phyloP scores from a whole-genome alignment of 2,888 invertebrate genomes.

The Chrysopilus asiliformis region DNA sequence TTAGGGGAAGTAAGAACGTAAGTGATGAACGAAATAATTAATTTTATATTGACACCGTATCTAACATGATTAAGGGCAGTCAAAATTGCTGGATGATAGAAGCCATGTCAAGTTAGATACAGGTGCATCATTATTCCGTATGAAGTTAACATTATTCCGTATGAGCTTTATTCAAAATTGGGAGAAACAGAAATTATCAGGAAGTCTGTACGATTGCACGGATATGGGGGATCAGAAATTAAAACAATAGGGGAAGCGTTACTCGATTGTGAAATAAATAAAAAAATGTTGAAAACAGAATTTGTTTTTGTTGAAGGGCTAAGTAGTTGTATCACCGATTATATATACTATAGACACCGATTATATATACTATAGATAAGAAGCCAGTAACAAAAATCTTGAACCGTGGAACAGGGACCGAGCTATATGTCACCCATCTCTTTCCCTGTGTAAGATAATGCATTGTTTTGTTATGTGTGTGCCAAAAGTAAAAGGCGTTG shows the following conservation, averaged over 20 bases:
- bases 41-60: neutral
- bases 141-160: no score
- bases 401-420: no score
- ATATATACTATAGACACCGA: no score
- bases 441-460: no score
- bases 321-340: no score
- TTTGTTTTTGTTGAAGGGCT: conserved; percentile 9
- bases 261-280: conserved; percentile 5
- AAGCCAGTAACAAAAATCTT: no score
- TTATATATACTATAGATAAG: no score
- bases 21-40: conserved; percentile 1
- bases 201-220: conserved; percentile 1
- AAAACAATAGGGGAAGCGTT: neutral
- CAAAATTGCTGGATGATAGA: neutral
- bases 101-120: conserved; percentile 4
- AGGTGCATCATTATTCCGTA: conserved; percentile 1
- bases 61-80: conserved; percentile 1
- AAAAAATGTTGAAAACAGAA: conserved; percentile 8
- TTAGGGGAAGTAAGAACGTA: neutral
- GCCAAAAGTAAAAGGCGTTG: no score
- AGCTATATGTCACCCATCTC: no score
- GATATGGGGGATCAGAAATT: conserved; percentile 1
- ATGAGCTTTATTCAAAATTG: neutral
- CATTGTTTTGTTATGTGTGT: no score
- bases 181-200: neutral